Evolutionary conservation across 2,888 invertebrate genomes (phyloP).

Genomic region (Apomyelois bistriatella): DNA sequence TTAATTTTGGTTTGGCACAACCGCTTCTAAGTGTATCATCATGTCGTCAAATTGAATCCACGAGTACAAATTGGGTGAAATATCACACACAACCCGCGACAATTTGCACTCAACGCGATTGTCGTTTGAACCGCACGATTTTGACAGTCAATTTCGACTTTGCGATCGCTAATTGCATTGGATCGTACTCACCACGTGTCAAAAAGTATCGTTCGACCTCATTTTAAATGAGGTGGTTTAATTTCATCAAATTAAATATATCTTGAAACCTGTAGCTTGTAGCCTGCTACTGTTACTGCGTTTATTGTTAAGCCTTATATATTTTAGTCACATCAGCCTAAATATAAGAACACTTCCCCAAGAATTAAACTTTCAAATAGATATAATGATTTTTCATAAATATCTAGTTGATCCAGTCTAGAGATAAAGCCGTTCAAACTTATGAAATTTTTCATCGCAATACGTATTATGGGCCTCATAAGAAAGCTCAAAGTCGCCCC

Average conservation of each 20-base stretch:
- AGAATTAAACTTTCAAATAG: too few species aligned
- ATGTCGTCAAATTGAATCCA: background rate
- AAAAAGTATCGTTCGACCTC: background rate
- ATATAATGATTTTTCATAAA: too few species aligned
- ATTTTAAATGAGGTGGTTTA: background rate
- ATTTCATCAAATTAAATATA: background rate
- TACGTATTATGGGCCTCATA: too few species aligned
- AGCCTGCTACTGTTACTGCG: too few species aligned
- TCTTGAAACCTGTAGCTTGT: too few species aligned
- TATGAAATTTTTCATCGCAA: too few species aligned
- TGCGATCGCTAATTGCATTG: slow-evolving; percentile 1
- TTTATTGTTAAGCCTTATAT: too few species aligned
- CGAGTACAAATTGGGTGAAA: slow-evolving; percentile 1
- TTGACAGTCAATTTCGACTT: background rate
- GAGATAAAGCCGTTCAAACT: too few species aligned
- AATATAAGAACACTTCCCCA: too few species aligned
- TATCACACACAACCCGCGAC: background rate
- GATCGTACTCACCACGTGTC: background rate
- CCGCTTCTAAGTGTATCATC: background rate
- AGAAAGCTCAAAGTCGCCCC: too few species aligned
- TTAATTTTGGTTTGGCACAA: background rate
- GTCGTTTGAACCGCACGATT: background rate
- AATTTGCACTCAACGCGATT: slow-evolving; percentile 7
- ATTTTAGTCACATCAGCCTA: too few species aligned
- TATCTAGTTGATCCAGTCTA: too few species aligned